Evolutionary conservation across 2,888 invertebrate species (phyloP).

Genomic region (Trichogramma evanescens): DNA sequence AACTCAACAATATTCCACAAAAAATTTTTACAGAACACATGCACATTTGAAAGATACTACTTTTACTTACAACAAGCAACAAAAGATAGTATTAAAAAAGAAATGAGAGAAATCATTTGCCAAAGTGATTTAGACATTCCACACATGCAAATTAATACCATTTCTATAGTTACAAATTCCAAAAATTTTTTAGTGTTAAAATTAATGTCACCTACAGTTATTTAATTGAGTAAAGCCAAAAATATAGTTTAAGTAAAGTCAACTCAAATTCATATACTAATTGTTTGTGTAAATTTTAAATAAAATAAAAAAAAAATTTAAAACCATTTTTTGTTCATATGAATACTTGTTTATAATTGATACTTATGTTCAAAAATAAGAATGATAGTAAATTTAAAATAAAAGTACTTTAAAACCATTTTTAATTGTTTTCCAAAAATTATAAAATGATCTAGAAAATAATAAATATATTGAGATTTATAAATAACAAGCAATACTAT

Average conservation of each 20-base stretch:
- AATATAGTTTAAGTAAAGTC: neutral
- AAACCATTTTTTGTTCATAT: neutral
- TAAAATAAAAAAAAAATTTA: neutral
- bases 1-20: too few species aligned
- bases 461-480: too few species aligned
- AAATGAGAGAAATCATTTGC: too few species aligned
- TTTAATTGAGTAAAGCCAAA: neutral
- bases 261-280: conserved; percentile 1
- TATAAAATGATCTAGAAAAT: too few species aligned
- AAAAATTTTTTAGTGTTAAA: neutral
- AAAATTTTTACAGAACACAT: too few species aligned
- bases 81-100: too few species aligned
- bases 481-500: neutral
- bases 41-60: too few species aligned
- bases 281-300: neutral
- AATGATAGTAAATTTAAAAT: neutral
- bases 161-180: neutral
- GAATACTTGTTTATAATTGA: neutral
- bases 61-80: too few species aligned
- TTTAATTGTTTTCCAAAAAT: too few species aligned
- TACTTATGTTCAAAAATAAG: neutral
- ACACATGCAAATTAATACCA: too few species aligned
- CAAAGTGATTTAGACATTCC: too few species aligned
- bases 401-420: too few species aligned
- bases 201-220: neutral